Evolutionary conservation across 2,797 vertebrate species (phyloP).

Genomic region (Menidia menidia): DNA sequence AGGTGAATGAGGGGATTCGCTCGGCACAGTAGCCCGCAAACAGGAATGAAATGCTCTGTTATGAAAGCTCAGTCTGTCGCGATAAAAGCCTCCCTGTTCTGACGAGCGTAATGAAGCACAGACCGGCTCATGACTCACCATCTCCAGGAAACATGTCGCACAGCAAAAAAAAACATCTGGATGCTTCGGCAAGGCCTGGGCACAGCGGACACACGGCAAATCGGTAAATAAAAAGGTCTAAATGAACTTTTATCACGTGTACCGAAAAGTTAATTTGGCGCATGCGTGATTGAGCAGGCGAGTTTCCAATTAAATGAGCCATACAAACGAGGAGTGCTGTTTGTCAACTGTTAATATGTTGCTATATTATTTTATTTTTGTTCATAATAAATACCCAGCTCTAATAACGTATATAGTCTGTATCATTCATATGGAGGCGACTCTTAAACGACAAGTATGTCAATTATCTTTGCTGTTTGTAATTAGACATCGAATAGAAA

Average conservation of each 20-base stretch:
- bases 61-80: slow-evolving; percentile 58
- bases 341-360: background rate
- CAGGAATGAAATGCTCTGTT: slow-evolving; percentile 28
- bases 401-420: too few relatives aligned
- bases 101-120: slow-evolving; percentile 75
- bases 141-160: slow-evolving; percentile 77
- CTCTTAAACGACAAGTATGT: too few relatives aligned
- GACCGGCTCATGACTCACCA: slow-evolving; percentile 58
- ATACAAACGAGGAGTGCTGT: background rate
- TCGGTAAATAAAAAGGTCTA: slow-evolving; percentile 77
- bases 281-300: slow-evolving; percentile 31
- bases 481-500: too few relatives aligned
- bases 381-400: too few relatives aligned
- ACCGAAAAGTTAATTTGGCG: slow-evolving; percentile 38
- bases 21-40: slow-evolving; percentile 49
- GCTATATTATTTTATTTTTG: background rate
- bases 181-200: slow-evolving; percentile 52
- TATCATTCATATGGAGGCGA: too few relatives aligned
- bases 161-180: slow-evolving; percentile 73
- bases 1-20: slow-evolving; percentile 7
- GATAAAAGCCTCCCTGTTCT: slow-evolving; percentile 58
- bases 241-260: slow-evolving; percentile 56
- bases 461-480: too few relatives aligned
- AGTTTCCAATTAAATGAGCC: background rate
- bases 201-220: slow-evolving; percentile 65